Conservation (phyloP, 2,888 invertebrate genomes). For the Autographa pulchrina region DNA sequence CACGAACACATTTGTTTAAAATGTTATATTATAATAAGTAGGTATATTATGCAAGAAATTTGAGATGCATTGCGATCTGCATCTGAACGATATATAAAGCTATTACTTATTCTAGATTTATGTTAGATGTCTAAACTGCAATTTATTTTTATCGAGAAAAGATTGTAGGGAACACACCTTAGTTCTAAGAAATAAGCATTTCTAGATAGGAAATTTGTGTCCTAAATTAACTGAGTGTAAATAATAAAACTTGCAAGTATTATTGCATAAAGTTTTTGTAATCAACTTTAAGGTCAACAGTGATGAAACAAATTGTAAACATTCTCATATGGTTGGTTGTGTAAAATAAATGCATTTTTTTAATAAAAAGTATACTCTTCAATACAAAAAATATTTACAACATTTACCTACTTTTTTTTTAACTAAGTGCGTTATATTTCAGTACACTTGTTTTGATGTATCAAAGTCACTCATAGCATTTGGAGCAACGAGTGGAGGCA, state of each 20-base stretch:
- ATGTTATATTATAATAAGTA: not conserved
- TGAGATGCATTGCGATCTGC: not conserved
- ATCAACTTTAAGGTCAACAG: not conserved
- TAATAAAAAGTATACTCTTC: not conserved
- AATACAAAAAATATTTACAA: too few relatives aligned
- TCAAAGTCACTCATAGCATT: conserved; percentile 93
- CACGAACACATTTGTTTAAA: not conserved
- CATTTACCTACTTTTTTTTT: too few relatives aligned
- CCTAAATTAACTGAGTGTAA: not conserved
- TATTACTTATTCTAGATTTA: too few relatives aligned
- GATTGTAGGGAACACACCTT: not conserved
- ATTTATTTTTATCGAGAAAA: not conserved
- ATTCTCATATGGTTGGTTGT: not conserved
- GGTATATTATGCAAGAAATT: conserved; percentile 5
- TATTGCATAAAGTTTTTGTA: not conserved
- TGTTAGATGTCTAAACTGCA: not conserved
- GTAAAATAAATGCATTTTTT: not conserved
- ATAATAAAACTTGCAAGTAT: too few relatives aligned
- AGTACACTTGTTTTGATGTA: conserved; percentile 94
- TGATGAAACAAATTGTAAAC: not conserved
- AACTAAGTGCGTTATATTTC: conserved; percentile 66
- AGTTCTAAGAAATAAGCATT: not conserved
- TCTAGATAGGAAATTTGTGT: not conserved
- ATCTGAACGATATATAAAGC: not conserved
- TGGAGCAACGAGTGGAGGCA: conserved; percentile 95